These are phyloP conservation scores for Electrona antarctica DNA, from an alignment of 2,113 vertebrate genomes.

Conservation along the genomic window DNA sequence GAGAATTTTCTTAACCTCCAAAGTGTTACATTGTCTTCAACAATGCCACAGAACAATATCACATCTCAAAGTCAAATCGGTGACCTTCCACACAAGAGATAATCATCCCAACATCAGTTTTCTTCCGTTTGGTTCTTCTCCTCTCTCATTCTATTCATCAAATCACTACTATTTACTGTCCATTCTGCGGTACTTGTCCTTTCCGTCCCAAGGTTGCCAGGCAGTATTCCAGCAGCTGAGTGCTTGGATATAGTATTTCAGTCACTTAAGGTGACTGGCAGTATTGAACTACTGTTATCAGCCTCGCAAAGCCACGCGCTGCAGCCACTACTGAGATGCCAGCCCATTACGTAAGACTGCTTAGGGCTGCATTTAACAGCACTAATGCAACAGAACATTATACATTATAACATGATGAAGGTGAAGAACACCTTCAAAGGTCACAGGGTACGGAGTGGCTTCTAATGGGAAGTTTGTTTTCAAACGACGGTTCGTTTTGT, in stretches of 20 bases:
- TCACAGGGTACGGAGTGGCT: neutral
- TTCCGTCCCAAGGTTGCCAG: conserved; percentile 15
- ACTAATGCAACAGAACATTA: conserved; percentile 23
- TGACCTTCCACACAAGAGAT: conserved; percentile 11
- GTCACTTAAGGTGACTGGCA: neutral
- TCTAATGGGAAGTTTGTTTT: neutral
- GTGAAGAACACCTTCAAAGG: conserved; percentile 19
- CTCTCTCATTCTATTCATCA: conserved; percentile 26
- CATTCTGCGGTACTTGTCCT: conserved; percentile 5
- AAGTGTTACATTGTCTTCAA: conserved; percentile 18
- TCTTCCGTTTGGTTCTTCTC: conserved; percentile 15
- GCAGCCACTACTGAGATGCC: conserved; percentile 10
- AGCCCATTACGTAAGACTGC: conserved; percentile 3
- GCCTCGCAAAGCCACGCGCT: neutral
- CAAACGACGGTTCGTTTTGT: neutral
- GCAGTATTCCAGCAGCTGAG: neutral
- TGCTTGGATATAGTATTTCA: conserved; percentile 2
- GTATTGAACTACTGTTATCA: neutral
- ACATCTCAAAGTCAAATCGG: conserved; percentile 27
- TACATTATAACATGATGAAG: conserved; percentile 12
- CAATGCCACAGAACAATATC: conserved; percentile 53
- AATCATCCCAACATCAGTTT: conserved; percentile 12
- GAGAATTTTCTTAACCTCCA: conserved; percentile 10
- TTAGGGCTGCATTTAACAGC: conserved; percentile 25
- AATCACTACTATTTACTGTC: conserved; percentile 28